Base-by-base conservation (phyloP, 2,888 invertebrate species). In the Omphaloscelis lunosa region DNA sequence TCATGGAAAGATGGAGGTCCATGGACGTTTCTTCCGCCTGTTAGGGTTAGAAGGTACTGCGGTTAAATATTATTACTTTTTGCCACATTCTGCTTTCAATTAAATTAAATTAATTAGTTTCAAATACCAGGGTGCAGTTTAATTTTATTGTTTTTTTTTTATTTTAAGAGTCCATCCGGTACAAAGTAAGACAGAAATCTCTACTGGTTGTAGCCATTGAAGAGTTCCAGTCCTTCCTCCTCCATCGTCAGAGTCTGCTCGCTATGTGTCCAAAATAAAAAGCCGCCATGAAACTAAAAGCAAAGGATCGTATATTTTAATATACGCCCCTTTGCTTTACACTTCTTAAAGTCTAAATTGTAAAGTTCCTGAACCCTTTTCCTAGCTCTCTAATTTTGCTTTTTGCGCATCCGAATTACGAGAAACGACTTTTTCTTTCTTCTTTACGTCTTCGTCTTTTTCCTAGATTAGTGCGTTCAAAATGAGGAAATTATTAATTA, bases 391-490 rank as follows among this genome's bases (percentile, higher is more conserved):
- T 29, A 67, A 75, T 45, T 80, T 80, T 51, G 20, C 11, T 51
- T 41, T 58, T n/a, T 72, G 20, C 2, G 12, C 41, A 15, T 51
- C 11, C 23, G 0, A 17, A 45, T 45, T 34, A 34, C 5, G 29
- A 80, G 34, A 73, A 59, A 53, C 34, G 1, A 45, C 61, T 62
- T 80, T 59, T 77, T 80, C 73, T 80, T 72, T 80, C 80, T 73
- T 80, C 74, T 53, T 77, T 34, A 51, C 23, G 41, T 53, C 73
- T 45, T 80, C 17, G 17, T n/a, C 15, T 53, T 17, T 79, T 51
- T 68, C 41, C n/a, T 80, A 51, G 17, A 51, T 17, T 11, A 23
- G 20, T 58, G 4, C 41, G 3, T 51, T 48, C 11, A 5, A 71
- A 70, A 39, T 51, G 23, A 39, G 5, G 17, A 23, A 29, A 39